Evolutionary conservation across 2,113 vertebrate species (phyloP).

Genomic region (Gopherus flavomarginatus): DNA sequence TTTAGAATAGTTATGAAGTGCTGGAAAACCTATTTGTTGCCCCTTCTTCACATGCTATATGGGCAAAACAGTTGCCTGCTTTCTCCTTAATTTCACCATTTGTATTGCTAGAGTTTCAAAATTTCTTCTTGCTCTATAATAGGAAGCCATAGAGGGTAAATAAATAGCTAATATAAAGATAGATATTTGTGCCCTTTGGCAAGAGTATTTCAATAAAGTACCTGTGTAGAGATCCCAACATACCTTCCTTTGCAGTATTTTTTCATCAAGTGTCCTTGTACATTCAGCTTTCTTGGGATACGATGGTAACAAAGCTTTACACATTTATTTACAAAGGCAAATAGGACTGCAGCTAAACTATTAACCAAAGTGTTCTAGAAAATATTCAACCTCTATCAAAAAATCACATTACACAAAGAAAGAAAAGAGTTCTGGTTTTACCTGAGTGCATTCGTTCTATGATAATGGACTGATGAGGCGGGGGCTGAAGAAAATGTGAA

Average conservation of each 20-base stretch:
- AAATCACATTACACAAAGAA: not conserved
- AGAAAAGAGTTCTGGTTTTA: constrained; percentile 72
- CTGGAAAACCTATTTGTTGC: not conserved
- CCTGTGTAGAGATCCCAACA: not conserved
- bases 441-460: constrained; percentile 99
- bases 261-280: not conserved
- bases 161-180: not conserved
- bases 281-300: not conserved
- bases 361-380: not conserved
- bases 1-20: not conserved
- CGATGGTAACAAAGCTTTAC: not conserved
- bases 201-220: not conserved
- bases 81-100: not conserved
- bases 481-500: constrained; percentile 97
- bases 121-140: not conserved
- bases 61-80: not conserved
- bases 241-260: not conserved
- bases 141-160: not conserved
- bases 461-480: constrained; percentile 99
- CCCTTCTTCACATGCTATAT: not conserved
- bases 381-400: not conserved
- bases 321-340: not conserved
- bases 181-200: not conserved
- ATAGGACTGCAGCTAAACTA: constrained; percentile 13
- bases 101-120: not conserved